Base-by-base conservation (phyloP, 2,888 invertebrate genomes). In the Xestia c-nigrum region DNA sequence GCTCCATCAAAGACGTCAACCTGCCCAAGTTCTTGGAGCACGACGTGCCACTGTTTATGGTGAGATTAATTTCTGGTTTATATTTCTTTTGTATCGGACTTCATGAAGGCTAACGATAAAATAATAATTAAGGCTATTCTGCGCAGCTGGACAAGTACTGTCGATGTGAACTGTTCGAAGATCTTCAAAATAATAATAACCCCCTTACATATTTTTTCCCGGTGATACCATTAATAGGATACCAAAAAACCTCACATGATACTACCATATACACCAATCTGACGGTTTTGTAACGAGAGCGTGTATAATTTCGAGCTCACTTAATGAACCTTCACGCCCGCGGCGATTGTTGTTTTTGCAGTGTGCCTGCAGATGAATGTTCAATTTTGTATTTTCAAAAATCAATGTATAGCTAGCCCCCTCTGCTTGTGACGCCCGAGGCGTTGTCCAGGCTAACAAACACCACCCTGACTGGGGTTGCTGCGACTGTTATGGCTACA, bases 1-100 rank as follows among this genome's bases (percentile, higher is more conserved):
- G 99, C 38, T 99, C 99, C 43, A 99, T 99, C 88, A 98, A 98
- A 91, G 99, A 99, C 94, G 99, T 99, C 38, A 99, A 99, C 94
- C 94, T 99, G 76, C 99, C 99, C 0, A 99, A 99, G 94, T 99
- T 99, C 92, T 97, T 99, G 79, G 98, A 98, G 71, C 99, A 98
- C 87, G 98, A 98, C 91, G 97, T 99, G 46, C 99, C 99, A 0
- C 95, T 99, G 9, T 99, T 99, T 90, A 97, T 98, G 97, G 97
- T 97, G 90, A 90, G 88, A 2, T 24, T 21, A 70, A 61, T 69
- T 55, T 66, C 16, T 50, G 31, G 7, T 64, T 31, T n/a, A 52
- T 43, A 31, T 24, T 46, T 46, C 0, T 72, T 73, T 57, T 72
- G 38, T 38, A 38, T n/a, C 40, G 0, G 24, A 52, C 16, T 43